Conservation (phyloP, 2,888 invertebrate species). For the Tigriopus californicus region DNA sequence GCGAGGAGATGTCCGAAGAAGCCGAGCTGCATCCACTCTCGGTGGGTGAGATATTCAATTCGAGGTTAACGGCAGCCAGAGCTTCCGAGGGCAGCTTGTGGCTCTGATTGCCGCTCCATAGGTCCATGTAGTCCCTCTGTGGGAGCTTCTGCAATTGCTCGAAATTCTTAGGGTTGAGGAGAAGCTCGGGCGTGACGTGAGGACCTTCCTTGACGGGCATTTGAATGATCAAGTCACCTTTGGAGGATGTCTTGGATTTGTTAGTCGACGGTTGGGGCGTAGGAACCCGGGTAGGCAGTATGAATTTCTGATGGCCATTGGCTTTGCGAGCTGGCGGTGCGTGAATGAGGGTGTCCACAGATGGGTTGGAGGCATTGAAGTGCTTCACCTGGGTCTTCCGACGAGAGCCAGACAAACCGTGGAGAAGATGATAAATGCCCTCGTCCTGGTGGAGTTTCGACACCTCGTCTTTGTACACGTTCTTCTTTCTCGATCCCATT, state of each 20-base stretch:
- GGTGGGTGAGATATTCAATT: neutral
- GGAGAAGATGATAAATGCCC: constrained; percentile 6
- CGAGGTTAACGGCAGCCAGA: neutral
- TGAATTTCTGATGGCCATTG: too few relatives aligned
- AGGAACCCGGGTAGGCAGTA: too few relatives aligned
- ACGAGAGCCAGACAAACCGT: neutral
- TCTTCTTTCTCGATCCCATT: neutral
- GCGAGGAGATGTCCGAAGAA: neutral
- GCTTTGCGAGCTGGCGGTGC: neutral
- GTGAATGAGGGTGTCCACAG: neutral
- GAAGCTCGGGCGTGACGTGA: neutral
- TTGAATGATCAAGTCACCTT: neutral
- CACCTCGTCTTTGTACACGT: neutral
- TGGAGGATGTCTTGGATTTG: neutral
- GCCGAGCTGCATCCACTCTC: neutral
- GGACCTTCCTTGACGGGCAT: neutral
- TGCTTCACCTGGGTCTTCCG: neutral
- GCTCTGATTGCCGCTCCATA: neutral
- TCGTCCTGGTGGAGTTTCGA: constrained; percentile 8
- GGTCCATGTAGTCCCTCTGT: neutral
- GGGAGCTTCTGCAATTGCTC: neutral
- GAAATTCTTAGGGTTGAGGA: neutral
- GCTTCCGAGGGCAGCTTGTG: neutral
- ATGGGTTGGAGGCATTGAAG: neutral
- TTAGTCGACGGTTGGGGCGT: too few relatives aligned